Conservation (phyloP, 2,113 vertebrate genomes). For the Sylvia atricapilla region DNA sequence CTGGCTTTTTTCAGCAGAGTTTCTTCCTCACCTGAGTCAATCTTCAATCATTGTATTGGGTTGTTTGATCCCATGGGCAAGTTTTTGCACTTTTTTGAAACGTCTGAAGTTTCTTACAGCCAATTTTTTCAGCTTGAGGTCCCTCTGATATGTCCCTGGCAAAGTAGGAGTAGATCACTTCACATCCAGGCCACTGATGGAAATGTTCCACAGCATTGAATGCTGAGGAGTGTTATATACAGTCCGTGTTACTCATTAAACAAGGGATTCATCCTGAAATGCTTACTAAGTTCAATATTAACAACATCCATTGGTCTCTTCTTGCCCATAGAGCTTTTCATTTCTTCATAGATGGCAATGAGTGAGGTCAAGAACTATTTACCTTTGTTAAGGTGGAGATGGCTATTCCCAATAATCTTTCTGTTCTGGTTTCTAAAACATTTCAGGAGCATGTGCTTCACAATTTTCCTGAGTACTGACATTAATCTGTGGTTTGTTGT, state of each 20-base stretch:
- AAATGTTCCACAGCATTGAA: background rate
- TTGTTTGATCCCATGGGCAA: background rate
- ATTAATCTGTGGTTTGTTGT: background rate
- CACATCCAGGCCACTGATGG: background rate
- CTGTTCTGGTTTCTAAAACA: background rate
- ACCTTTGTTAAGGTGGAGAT: background rate
- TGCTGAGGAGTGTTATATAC: background rate
- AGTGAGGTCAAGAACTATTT: background rate
- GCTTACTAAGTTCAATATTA: background rate
- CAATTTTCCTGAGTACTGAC: background rate
- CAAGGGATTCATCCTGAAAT: background rate
- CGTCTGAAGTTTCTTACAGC: background rate
- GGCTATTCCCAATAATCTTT: fast-evolving
- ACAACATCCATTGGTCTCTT: background rate
- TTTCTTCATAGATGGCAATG: background rate
- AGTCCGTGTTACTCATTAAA: background rate
- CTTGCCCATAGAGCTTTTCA: background rate
- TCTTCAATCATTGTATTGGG: fast-evolving
- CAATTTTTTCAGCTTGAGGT: background rate
- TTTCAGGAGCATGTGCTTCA: background rate
- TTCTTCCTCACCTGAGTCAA: background rate
- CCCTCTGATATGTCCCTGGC: background rate
- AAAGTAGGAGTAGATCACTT: background rate
- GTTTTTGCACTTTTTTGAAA: background rate
- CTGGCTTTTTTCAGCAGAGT: background rate